These are phyloP conservation scores for Gymnogyps californianus DNA, from an alignment of 2,113 vertebrate species.

Conservation along the genomic window DNA sequence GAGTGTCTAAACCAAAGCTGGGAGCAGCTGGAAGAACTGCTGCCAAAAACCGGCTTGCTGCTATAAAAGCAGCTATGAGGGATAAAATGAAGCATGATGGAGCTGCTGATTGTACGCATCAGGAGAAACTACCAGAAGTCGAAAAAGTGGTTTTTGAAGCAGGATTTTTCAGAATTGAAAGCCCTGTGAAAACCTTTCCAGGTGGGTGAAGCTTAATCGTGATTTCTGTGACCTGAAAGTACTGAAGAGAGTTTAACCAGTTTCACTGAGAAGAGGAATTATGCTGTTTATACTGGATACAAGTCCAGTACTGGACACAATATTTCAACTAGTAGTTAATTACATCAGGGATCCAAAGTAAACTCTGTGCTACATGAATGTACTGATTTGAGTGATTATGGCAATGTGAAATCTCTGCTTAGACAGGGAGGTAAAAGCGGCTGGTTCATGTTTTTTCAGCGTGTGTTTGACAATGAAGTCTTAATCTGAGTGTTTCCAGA, in stretches of 20 bases:
- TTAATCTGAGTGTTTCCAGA: background rate
- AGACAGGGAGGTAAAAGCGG: background rate
- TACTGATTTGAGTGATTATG: background rate
- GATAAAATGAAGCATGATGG: slow-evolving; percentile 40
- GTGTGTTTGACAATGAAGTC: background rate
- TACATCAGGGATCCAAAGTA: background rate
- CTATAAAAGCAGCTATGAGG: slow-evolving; percentile 87
- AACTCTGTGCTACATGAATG: background rate
- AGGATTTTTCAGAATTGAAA: slow-evolving; percentile 90
- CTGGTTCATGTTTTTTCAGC: background rate
- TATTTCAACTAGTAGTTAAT: background rate
- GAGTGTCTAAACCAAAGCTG: slow-evolving; percentile 57
- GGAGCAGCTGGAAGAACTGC: slow-evolving; percentile 67
- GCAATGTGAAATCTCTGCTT: background rate
- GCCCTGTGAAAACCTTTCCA: slow-evolving; percentile 79
- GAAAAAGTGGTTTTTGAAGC: slow-evolving; percentile 84
- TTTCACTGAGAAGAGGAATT: background rate
- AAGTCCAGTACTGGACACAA: background rate
- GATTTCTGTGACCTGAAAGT: background rate
- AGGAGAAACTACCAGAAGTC: background rate
- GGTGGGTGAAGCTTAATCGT: slow-evolving; percentile 61
- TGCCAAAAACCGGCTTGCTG: slow-evolving; percentile 82
- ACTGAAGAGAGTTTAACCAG: background rate
- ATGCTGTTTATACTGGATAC: background rate
- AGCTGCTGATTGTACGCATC: background rate